These are phyloP conservation scores for Cyclopterus lumpus DNA, from an alignment of 2,797 vertebrate genomes.

Conservation along the genomic window DNA sequence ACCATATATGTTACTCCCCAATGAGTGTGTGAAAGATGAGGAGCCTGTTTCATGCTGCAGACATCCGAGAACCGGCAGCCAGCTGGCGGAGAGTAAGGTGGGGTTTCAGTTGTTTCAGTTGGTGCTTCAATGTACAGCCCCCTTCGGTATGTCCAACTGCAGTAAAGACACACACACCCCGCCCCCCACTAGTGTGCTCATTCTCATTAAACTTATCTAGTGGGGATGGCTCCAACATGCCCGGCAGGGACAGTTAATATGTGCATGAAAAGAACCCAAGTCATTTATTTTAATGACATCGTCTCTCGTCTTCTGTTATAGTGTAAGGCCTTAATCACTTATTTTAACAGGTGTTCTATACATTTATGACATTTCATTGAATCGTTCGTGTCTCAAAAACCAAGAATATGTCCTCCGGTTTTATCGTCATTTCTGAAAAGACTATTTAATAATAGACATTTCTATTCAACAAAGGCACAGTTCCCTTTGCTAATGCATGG, in stretches of 20 bases:
- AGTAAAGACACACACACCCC: conserved; percentile 12
- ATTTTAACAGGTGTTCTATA: conserved; percentile 5
- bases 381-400: not conserved
- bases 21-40: conserved; percentile 18
- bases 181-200: conserved; percentile 27
- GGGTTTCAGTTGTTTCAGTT: conserved; percentile 32
- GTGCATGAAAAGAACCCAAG: conserved; percentile 27
- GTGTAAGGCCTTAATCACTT: not conserved
- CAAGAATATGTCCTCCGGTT: not conserved
- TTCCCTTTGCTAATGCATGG: conserved; percentile 1
- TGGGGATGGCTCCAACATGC: conserved; percentile 13
- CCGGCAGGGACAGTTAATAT: conserved; percentile 38
- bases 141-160: not conserved
- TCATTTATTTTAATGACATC: conserved; percentile 53
- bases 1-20: conserved; percentile 14
- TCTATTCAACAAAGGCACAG: not conserved
- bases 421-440: not conserved
- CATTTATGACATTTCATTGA: conserved; percentile 18
- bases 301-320: conserved; percentile 27
- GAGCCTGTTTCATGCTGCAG: not conserved
- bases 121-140: not conserved
- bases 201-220: conserved; percentile 41
- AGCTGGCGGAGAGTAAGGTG: conserved; percentile 2
- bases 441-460: not conserved
- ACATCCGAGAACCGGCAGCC: conserved; percentile 11